Evolutionary conservation across 1,140 invertebrate species (phyloP), one percentile per base, ranked within the genome.

Genomic region (Cryptotermes secundus): DNA sequence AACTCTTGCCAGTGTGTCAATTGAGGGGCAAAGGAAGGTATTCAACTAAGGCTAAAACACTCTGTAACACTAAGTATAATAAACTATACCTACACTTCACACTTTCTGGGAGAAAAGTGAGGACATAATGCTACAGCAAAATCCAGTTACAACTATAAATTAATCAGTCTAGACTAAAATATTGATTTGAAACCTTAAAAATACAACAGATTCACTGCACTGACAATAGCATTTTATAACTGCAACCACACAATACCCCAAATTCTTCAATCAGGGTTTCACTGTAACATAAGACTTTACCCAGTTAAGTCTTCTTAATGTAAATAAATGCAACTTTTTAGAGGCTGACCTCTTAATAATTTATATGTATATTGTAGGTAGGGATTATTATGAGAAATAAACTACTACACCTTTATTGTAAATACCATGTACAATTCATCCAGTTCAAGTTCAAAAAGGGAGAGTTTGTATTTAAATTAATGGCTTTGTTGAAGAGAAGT

Each of bases 291-390:
- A 22, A 10, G 53, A 59, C 53, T 72, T 72, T n/a, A 72, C n/a
- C 59, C 59, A 72, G 14, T n/a, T 31, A 19, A 59, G 53, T 59
- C 53, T 59, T 59, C 24, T 22, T n/a, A 72, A 72, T 72, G 59
- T 72, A 72, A 72, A 72, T 72, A 72, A n/a, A n/a, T 31, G 14
- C 3, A 72, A 72, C 59, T 31, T 72, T 26, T 6, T 26, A n/a
- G 7, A 31, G 26, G 26, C 31, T n/a, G 59, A 72, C 59, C 9
- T 72, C 59, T 72, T 72, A 72, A 72, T 72, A 72, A 72, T 72
- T 72, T 72, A 72, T 72, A 72, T 72, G 59, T 72, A 72, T 72
- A 72, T 72, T 72, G 59, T 72, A 72, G 59, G 59, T 72, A 72
- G 59, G 59, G n/a, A 49, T 49, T 19, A 49, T 19, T 49, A 49